Evolutionary conservation across 2,113 vertebrate genomes (phyloP).

Genomic region (Corythornis cristatus): DNA sequence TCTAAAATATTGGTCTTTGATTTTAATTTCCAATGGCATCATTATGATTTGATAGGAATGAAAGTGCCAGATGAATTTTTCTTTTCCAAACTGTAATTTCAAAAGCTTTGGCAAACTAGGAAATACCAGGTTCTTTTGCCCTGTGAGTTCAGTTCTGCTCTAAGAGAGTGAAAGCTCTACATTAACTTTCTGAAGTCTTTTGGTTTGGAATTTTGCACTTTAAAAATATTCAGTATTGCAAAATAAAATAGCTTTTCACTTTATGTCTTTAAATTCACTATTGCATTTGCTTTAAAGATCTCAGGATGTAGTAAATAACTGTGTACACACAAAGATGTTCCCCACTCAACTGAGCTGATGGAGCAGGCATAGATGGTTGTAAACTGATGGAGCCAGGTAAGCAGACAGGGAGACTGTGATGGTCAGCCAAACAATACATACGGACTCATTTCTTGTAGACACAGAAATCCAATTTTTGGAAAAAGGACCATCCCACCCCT

Average conservation of each 20-base stretch:
- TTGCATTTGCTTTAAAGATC: background rate
- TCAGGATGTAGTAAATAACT: background rate
- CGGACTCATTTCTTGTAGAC: background rate
- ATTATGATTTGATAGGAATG: background rate
- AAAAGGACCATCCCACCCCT: background rate
- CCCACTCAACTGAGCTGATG: background rate
- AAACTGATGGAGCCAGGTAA: fast-evolving
- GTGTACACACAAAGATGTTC: fast-evolving
- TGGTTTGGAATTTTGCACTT: background rate
- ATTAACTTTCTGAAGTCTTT: background rate
- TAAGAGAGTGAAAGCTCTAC: background rate
- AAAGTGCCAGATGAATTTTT: background rate
- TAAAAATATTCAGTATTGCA: background rate
- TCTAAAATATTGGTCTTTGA: background rate
- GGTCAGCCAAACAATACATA: background rate
- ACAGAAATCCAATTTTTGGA: background rate
- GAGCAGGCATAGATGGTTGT: fast-evolving
- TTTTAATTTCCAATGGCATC: background rate
- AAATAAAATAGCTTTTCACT: background rate
- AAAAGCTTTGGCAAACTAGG: background rate
- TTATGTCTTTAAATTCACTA: background rate
- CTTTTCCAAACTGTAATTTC: background rate
- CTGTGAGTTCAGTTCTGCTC: background rate
- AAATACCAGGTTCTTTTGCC: background rate
- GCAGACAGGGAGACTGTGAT: background rate